Base-by-base conservation (phyloP, 2,888 invertebrate species). In the Leptinotarsa tumamoca region DNA sequence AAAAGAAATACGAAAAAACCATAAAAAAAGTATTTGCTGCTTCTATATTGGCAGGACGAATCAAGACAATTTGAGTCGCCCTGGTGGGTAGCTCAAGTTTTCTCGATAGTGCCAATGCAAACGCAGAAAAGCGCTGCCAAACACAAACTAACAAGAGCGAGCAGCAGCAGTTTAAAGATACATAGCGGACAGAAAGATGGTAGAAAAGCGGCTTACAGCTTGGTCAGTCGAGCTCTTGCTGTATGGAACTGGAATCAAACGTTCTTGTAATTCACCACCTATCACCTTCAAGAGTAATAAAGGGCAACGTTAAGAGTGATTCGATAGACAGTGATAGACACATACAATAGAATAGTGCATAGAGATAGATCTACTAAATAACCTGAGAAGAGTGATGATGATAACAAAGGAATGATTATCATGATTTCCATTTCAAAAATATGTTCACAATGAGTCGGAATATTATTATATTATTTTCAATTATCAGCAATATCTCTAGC, bases 141-240 rank as follows among this genome's bases (percentile, higher is more conserved):
- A 88, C 87, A 88, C 86, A 87, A 88, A 86, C 86, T 83, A 87
- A 88, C 86, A 87, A 88, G 87, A 87, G 87, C 87, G 85, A 86
- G 84, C 86, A 87, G 87, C 87, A 85, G 85, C 87, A 81, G 88
- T 58, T n/a, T 87, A 87, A 85, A 87, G 87, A 85, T 82, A 88
- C 87, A 87, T 87, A 89, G 89, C 88, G 88, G 88, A 89, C 89
- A 89, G 89, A 89, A 88, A 89, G 89, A 89, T 89, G 88, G 89
- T 89, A 89, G 90, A 91, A 91, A 83, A 92, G 92, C 91, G 91
- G 95, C 98, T 98, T 98, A 98, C 98, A 96, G 98, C 98, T 96
- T 98, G 98, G 94, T 98, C 98, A 92, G 98, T 98, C 92, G 97
- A 97, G 92, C 96, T 97, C 96, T 98, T 98, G 97, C 98, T 98